Conservation (phyloP, 2,888 invertebrate species). For the Drosophila helvetica region DNA sequence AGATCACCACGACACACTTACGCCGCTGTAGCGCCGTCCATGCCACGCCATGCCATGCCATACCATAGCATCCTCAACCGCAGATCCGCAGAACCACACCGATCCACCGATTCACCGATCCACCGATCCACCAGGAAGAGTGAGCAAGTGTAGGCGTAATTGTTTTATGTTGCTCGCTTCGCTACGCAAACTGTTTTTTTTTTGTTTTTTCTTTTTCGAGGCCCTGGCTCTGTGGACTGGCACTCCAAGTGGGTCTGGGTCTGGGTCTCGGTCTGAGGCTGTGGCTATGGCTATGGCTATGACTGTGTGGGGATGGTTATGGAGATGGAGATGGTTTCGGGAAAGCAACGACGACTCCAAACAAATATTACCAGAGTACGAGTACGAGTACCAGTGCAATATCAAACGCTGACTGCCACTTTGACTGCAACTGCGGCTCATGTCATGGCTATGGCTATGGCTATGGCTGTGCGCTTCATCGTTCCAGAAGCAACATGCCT, state of each 20-base stretch:
- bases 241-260: not conserved
- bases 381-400: not conserved
- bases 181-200: conserved; percentile 52
- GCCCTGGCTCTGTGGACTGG: conserved; percentile 8
- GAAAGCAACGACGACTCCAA: not conserved
- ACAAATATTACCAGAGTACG: conserved; percentile 8
- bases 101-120: not conserved
- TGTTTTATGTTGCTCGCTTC: conserved; percentile 82
- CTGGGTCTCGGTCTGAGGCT: not conserved
- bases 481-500: conserved; percentile 64
- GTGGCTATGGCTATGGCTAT: not conserved
- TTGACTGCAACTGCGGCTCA: conserved; percentile 28
- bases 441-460: conserved; percentile 13
- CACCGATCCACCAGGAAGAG: not conserved
- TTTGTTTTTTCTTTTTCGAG: no score
- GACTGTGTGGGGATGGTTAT: not conserved
- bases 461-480: conserved; percentile 31
- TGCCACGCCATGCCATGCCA: conserved; percentile 13
- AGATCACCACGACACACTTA: conserved; percentile 71
- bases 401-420: conserved; percentile 10
- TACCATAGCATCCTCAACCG: conserved; percentile 2
- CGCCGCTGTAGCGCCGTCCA: conserved; percentile 32
- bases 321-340: not conserved
- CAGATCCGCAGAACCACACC: conserved; percentile 6
- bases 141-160: conserved; percentile 83